A percentile compares a stretch with the other conserved stretches of the same genome.
Evolutionary conservation across 1,140 invertebrate species (phyloP).

Genomic region (Sogatella furcifera): DNA sequence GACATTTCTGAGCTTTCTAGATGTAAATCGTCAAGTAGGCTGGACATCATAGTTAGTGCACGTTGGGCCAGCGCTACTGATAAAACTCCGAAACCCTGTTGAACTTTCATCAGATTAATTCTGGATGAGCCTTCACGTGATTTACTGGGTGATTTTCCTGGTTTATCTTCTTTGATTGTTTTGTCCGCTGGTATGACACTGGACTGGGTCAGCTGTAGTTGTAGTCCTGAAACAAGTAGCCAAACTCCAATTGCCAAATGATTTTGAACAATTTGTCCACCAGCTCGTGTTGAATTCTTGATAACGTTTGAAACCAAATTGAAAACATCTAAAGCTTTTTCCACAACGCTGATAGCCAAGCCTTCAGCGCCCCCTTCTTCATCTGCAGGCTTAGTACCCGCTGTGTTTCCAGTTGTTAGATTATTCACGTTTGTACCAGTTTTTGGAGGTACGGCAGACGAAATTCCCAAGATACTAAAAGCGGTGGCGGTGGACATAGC

Average conservation of each 20-base stretch:
- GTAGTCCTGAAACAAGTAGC: conserved; percentile 76
- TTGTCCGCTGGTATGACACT: conserved; percentile 41
- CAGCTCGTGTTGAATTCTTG: conserved; percentile 72
- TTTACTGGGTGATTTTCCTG: conserved; percentile 51
- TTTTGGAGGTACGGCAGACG: conserved; percentile 46
- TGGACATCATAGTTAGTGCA: conserved; percentile 52
- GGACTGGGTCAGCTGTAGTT: conserved; percentile 49
- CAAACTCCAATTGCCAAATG: conserved; percentile 77
- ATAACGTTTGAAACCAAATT: conserved; percentile 68
- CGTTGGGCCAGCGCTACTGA: conserved; percentile 68
- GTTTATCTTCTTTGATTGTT: conserved; percentile 44
- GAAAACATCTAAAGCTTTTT: conserved; percentile 70
- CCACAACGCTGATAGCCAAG: conserved; percentile 54
- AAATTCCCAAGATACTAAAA: conserved; percentile 51
- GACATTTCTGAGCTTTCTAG: conserved; percentile 34
- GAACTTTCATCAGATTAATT: conserved; percentile 58
- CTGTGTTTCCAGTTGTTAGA: neutral
- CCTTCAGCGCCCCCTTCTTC: conserved; percentile 58
- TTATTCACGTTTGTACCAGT: conserved; percentile 12
- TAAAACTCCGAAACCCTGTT: conserved; percentile 70
- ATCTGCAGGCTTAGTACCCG: conserved; percentile 7
- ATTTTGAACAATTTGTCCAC: conserved; percentile 82
- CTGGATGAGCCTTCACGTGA: conserved; percentile 42
- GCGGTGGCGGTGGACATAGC: conserved; percentile 59
- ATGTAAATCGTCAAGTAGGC: conserved; percentile 55